Base-by-base conservation (phyloP, 2,888 invertebrate species). In the Gymnosoma rotundatum region DNA sequence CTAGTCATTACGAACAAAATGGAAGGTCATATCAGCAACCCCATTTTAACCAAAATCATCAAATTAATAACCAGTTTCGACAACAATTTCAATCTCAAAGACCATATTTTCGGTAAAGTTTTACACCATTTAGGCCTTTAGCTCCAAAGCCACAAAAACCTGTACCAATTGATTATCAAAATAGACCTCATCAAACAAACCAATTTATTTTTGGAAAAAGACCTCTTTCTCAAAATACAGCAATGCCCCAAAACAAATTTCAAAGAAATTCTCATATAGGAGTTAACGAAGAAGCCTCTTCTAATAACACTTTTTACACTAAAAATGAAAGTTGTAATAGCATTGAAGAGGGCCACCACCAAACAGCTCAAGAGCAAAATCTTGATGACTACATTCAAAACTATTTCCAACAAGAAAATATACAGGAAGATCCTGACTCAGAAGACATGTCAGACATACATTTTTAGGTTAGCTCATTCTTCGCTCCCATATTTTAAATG, bases 391-490 rank as follows among this genome's bases (percentile, higher is more conserved):
- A 56, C 56, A 56, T 69, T 16, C 16, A 69, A 38, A 21, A 10
- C 5, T 21, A 54, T n/a, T 69, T n/a, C 10, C n/a, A 64, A 48
- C 48, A 64, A 32, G 50, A n/a, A 32, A 14, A n/a, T n/a, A 6
- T 9, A 54, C 10, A 21, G n/a, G 54, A n/a, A 38, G 14, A 38
- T 67, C 36, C 25, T 2, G 14, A 56, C 32, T 16, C 21, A 3
- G 54, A 54, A 54, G 54, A 61, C 5, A 54, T 63, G 1, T 3
- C 54, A 2, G n/a, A n/a, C n/a, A n/a, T n/a, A n/a, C n/a, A 64
- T 75, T 75, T 64, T 75, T 75, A 75, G 18, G 56, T 21, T 63
- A 63, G n/a, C 52, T 3, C 63, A 63, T 21, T 63, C 74, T 74
- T 74, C 63, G 18, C 72, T 73, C 14, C 61, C 61, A 58, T 50